Evolutionary conservation across 2,888 invertebrate species (phyloP).

Genomic region (Plebejus melissa): DNA sequence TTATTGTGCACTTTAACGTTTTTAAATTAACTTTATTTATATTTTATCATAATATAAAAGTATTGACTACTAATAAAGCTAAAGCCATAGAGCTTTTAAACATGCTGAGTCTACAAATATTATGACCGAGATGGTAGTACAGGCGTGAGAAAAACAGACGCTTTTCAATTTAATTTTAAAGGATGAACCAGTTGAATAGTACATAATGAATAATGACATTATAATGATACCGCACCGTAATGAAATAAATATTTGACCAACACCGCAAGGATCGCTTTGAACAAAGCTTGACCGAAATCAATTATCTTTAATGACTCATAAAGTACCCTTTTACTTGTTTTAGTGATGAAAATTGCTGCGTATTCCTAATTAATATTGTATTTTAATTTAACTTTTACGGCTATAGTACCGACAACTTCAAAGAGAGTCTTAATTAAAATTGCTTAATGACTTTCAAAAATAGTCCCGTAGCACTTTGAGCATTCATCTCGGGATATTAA

Average conservation of each 20-base stretch:
- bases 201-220: conserved; percentile 17
- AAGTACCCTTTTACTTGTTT: conserved; percentile 34
- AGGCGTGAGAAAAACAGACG: background rate
- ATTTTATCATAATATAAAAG: too few species aligned
- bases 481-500: background rate
- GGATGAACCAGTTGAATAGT: background rate
- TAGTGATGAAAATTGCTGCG: background rate
- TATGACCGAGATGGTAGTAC: background rate
- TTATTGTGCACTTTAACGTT: too few species aligned
- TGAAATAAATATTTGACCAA: conserved; percentile 40
- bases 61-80: too few species aligned
- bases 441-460: background rate
- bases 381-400: conserved; percentile 5
- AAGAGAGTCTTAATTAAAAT: background rate
- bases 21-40: too few species aligned
- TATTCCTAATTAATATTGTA: conserved; percentile 17
- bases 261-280: conserved; percentile 38
- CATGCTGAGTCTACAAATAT: background rate
- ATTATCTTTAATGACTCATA: conserved; percentile 62
- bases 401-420: background rate
- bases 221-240: conserved; percentile 24
- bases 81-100: background rate
- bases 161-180: background rate
- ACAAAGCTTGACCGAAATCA: conserved; percentile 51
- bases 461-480: background rate